Base-by-base conservation (phyloP, 2,888 invertebrate species). In the Agonopterix heracliana region DNA sequence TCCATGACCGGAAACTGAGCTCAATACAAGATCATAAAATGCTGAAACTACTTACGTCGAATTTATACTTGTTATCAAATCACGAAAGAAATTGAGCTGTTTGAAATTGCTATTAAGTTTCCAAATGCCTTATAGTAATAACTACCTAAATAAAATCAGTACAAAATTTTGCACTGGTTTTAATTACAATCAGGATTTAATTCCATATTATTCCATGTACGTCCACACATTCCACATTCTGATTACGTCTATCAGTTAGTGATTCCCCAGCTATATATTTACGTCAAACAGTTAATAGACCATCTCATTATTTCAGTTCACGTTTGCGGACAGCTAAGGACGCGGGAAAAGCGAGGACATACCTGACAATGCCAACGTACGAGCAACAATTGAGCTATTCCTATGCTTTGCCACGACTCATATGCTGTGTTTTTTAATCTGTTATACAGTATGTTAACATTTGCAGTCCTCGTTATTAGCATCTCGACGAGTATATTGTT, bases 271-370 rank as follows among this genome's bases (percentile, higher is more conserved):
- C 10, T 60, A 74, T 78, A 72, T 72, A 81, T 81, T 77, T 80
- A 82, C 82, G 79, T 81, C 82, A 80, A 68, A 53, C 71, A 61
- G 69, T 76, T 80, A 78, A 74, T 73, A 72, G 68, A 59, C 68
- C 66, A 81, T 84, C 78, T 73, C 72, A 85, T 86, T 85, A 86
- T 73, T 84, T 79, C 86, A 62, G 54, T 63, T 57, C 85, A 85
- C 85, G 86, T 86, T 63, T 65, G 48, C 53, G 59, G 54, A 78
- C 79, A 74, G 70, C 73, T 76, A 80, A 80, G 78, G 81, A 77
- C 79, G 71, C 72, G 69, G 68, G 67, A 74, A 73, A 71, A 65
- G 68, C 70, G 66, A 74, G 72, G 68, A 72, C 78, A 63, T 61
- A 66, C 60, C 60, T 50, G n/a, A 26, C 41, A 42, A 36, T 49